These are phyloP conservation scores for Brachyhypopomus gauderio DNA, from an alignment of 2,113 vertebrate genomes.

Conservation along the genomic window DNA sequence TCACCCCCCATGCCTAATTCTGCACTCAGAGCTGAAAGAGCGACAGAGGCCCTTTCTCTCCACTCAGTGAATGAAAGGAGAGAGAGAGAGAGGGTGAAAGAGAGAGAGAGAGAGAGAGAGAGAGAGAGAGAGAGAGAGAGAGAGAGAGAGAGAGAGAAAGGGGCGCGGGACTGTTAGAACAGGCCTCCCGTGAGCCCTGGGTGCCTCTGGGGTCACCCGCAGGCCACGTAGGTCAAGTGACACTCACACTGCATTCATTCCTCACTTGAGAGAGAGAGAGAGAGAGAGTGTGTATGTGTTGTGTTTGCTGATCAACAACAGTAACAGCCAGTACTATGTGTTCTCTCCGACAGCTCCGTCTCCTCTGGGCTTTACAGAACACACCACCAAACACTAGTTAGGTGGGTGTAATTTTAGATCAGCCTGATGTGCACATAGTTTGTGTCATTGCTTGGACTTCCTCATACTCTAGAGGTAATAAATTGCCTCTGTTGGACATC, in stretches of 20 bases:
- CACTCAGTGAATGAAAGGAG: conserved; percentile 60
- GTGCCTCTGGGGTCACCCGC: conserved; percentile 61
- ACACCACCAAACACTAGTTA: not conserved
- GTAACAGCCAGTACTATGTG: not conserved
- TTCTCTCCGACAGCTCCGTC: not conserved
- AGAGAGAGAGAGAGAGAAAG: conserved; percentile 43
- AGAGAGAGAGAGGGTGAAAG: conserved; percentile 20
- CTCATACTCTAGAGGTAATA: conserved; percentile 24
- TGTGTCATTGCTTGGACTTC: conserved; percentile 43
- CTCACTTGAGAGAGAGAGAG: conserved; percentile 47
- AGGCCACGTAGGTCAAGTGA: conserved; percentile 73
- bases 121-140: too few relatives aligned
- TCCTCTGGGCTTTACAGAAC: not conserved
- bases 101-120: too few relatives aligned
- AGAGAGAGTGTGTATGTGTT: conserved; percentile 2
- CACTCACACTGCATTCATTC: conserved; percentile 68
- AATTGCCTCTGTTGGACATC: conserved; percentile 49
- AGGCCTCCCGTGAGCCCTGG: conserved; percentile 50
- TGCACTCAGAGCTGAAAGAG: conserved; percentile 41
- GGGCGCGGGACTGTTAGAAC: conserved; percentile 45
- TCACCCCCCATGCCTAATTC: conserved; percentile 43
- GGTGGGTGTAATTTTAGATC: conserved; percentile 30
- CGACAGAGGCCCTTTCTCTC: conserved; percentile 57
- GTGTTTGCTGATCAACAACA: conserved; percentile 37
- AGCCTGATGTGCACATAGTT: conserved; percentile 2